A percentile compares a stretch with the other conserved stretches of the same genome.
phyloP scores from a whole-genome alignment of 2,797 vertebrate species.

The Hippopotamyrus pictus region DNA sequence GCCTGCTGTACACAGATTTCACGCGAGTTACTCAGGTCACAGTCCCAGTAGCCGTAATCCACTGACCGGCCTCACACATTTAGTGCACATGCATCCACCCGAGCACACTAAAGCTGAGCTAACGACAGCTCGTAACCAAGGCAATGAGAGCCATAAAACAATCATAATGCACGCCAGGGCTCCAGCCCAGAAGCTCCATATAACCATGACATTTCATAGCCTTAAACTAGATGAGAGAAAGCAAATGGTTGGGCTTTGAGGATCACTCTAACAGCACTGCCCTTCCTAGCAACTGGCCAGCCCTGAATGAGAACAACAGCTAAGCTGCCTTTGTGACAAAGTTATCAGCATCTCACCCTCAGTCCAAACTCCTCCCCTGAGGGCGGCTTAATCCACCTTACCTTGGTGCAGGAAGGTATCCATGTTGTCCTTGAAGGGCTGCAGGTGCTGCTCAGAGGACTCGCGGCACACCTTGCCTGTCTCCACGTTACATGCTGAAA shows the following conservation, averaged over 20 bases:
- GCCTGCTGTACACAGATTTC: background rate
- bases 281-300: background rate
- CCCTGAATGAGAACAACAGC: background rate
- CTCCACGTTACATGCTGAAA: slow-evolving; percentile 78
- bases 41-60: background rate
- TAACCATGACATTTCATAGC: background rate
- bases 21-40: background rate
- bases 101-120: background rate
- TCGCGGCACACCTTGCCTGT: slow-evolving; percentile 84
- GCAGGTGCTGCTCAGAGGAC: slow-evolving; percentile 79
- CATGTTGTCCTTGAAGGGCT: slow-evolving; percentile 94
- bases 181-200: background rate
- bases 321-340: background rate
- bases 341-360: background rate
- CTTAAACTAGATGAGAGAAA: background rate
- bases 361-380: background rate
- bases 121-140: background rate
- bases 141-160: background rate
- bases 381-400: slow-evolving; percentile 46
- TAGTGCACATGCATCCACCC: background rate
- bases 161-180: slow-evolving; percentile 27
- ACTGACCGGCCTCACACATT: background rate
- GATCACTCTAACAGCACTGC: background rate
- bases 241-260: background rate
- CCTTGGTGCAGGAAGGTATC: slow-evolving; percentile 84